Conservation (phyloP, 37 sponge, comb jelly and placozoan species). For the Lycopodina hypogea region DNA sequence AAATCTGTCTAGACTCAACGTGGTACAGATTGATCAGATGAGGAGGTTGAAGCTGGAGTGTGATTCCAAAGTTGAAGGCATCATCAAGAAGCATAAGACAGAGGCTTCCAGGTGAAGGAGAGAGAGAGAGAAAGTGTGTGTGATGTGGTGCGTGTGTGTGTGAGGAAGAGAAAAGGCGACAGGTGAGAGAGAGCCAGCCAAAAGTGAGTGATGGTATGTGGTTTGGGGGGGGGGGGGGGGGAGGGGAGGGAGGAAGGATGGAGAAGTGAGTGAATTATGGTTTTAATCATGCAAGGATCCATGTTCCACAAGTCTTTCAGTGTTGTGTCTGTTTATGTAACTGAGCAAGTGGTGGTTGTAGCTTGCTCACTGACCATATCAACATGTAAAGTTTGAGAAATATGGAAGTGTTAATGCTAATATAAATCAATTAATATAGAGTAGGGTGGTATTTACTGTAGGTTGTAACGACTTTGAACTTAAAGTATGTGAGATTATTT, state of each 20-base stretch:
- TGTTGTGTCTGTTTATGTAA: too few species aligned
- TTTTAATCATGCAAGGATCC: too few species aligned
- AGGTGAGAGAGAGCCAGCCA: background rate
- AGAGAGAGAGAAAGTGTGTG: background rate
- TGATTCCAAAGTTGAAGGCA: slow-evolving; percentile 28
- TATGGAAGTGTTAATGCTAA: too few species aligned
- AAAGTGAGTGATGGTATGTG: background rate
- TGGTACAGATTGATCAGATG: slow-evolving; percentile 47
- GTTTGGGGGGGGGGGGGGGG: background rate
- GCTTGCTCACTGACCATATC: too few species aligned
- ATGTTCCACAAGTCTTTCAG: too few species aligned
- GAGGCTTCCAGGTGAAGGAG: slow-evolving; percentile 38
- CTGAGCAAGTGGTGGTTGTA: too few species aligned
- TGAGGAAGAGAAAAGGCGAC: background rate
- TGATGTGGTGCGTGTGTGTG: background rate
- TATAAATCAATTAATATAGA: too few species aligned
- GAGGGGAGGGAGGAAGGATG: background rate
- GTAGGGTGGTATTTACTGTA: too few species aligned
- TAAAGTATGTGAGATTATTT: too few species aligned
- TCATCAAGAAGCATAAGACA: slow-evolving; percentile 53
- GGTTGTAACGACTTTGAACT: too few species aligned
- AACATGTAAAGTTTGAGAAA: too few species aligned
- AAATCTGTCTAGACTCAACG: slow-evolving; percentile 45
- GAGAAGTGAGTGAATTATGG: too few species aligned
- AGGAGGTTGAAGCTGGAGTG: slow-evolving; percentile 59